Percentiles rank a stretch among this genome's conserved stretches.
phyloP scores from a whole-genome alignment of 2,888 invertebrate genomes.

The Drosophila rellima region DNA sequence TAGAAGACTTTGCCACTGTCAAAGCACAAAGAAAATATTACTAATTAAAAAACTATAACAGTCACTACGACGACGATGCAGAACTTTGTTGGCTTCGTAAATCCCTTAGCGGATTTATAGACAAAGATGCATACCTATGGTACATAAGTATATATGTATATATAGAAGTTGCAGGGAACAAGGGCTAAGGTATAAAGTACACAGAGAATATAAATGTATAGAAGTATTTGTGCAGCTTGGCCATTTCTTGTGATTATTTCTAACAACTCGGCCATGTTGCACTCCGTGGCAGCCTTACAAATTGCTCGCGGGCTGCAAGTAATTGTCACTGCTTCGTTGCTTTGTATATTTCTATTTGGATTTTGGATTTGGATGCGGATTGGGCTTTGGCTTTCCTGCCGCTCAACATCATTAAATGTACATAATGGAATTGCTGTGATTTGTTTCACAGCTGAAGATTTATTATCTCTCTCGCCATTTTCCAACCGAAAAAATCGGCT shows the following conservation, averaged over 20 bases:
- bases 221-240: slow-evolving; percentile 41
- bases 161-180: background rate
- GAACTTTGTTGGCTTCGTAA: slow-evolving; percentile 42
- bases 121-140: background rate
- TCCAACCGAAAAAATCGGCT: slow-evolving; percentile 78
- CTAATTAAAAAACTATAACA: slow-evolving; percentile 71
- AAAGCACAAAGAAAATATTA: slow-evolving; percentile 70
- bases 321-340: slow-evolving; percentile 75
- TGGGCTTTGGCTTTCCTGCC: slow-evolving; percentile 28
- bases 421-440: slow-evolving; percentile 80
- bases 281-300: slow-evolving; percentile 56
- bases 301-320: slow-evolving; percentile 80
- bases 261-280: slow-evolving; percentile 68
- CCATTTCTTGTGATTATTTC: slow-evolving; percentile 72
- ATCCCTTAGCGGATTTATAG: slow-evolving; percentile 22
- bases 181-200: background rate
- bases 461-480: slow-evolving; percentile 73
- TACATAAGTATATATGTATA: background rate
- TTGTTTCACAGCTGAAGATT: slow-evolving; percentile 74
- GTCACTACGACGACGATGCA: slow-evolving; percentile 30
- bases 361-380: slow-evolving; percentile 26
- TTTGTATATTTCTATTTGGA: slow-evolving; percentile 36
- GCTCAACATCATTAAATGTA: slow-evolving; percentile 80
- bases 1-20: slow-evolving; percentile 66
- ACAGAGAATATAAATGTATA: background rate